phyloP scores from a whole-genome alignment of 2,113 vertebrate genomes.

The Natator depressus region DNA sequence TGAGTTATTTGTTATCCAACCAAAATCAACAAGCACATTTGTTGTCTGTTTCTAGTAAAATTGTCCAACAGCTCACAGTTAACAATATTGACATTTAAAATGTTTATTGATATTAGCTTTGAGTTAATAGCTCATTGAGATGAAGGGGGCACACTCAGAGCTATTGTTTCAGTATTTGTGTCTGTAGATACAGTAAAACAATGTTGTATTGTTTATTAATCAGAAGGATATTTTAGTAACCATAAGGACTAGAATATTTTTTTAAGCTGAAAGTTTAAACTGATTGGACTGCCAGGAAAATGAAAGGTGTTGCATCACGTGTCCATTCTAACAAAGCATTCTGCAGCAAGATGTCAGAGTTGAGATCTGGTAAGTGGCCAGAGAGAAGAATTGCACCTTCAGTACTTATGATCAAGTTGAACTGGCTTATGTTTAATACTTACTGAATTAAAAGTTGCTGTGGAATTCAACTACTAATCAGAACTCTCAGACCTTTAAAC shows the following conservation, averaged over 20 bases:
- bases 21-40: not conserved
- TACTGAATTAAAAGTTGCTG: not conserved
- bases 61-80: not conserved
- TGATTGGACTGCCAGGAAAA: conserved; percentile 17
- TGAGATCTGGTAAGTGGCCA: not conserved
- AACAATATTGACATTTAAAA: not conserved
- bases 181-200: not conserved
- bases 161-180: not conserved
- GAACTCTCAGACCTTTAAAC: not conserved
- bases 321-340: not conserved
- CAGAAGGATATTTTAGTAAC: not conserved
- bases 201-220: conserved; percentile 18
- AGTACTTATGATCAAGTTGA: not conserved
- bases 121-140: not conserved
- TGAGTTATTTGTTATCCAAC: conserved; percentile 9
- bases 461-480: conserved; percentile 5
- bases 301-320: not conserved
- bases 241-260: not conserved
- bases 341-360: not conserved
- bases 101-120: not conserved
- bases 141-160: not conserved
- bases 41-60: not conserved
- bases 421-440: not conserved
- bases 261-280: conserved; percentile 30
- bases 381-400: not conserved